phyloP scores from a whole-genome alignment of 2,888 invertebrate genomes.

The Stramonita haemastoma region DNA sequence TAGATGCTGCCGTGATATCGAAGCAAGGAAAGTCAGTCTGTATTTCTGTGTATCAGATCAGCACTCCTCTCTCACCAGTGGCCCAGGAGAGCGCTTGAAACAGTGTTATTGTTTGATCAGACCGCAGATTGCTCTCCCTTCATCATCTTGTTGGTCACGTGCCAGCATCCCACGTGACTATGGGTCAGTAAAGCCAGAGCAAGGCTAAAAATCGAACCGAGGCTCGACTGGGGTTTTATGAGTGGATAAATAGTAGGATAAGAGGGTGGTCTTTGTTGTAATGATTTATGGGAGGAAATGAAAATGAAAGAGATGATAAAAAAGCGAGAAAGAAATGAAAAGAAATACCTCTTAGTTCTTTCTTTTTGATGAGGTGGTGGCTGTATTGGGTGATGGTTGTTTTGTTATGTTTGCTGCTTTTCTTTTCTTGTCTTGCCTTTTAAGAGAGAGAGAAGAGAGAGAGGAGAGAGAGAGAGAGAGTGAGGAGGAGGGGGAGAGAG shows the following conservation, averaged over 20 bases:
- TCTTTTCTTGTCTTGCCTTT: too few relatives aligned
- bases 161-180: background rate
- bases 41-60: too few relatives aligned
- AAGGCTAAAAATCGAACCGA: background rate
- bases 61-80: too few relatives aligned
- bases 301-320: background rate
- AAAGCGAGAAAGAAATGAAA: background rate
- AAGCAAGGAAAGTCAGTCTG: too few relatives aligned
- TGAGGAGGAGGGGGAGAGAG: too few relatives aligned
- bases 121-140: constrained; percentile 22
- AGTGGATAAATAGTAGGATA: background rate
- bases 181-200: background rate
- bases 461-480: too few relatives aligned
- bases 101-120: constrained; percentile 25
- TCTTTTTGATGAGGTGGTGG: too few relatives aligned
- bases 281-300: background rate
- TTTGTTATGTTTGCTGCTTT: too few relatives aligned
- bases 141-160: constrained; percentile 15
- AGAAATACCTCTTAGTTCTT: too few relatives aligned
- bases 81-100: constrained; percentile 4
- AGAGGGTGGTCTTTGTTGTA: background rate
- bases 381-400: too few relatives aligned
- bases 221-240: background rate
- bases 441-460: too few relatives aligned
- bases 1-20: too few relatives aligned